Conservation (phyloP, 2,888 invertebrate genomes). For the Chloromyia formosa region DNA sequence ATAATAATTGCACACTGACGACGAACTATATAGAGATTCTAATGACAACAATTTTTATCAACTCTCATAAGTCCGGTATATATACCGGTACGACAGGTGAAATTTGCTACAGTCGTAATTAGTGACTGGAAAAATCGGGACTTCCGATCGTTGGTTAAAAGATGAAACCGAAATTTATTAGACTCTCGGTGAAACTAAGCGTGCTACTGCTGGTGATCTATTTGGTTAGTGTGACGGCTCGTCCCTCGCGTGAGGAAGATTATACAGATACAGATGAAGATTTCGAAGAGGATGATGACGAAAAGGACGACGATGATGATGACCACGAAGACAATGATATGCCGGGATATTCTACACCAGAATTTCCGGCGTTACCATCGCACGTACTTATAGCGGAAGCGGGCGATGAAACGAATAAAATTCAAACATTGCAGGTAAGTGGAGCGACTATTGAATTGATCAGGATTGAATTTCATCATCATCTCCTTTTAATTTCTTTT, state of each 20-base stretch:
- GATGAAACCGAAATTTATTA: conserved; percentile 5
- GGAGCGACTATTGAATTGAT: too few relatives aligned
- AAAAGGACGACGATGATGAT: conserved; percentile 7
- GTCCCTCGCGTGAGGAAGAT: conserved; percentile 14
- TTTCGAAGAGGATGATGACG: conserved; percentile 9
- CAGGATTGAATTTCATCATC: too few relatives aligned
- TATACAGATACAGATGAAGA: not conserved
- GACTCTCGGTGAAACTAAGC: conserved; percentile 12
- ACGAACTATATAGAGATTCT: conserved; percentile 1
- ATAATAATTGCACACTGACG: too few relatives aligned
- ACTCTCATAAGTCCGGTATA: conserved; percentile 1
- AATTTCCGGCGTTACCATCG: not conserved
- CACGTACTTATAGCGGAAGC: conserved; percentile 3
- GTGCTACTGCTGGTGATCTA: conserved; percentile 10
- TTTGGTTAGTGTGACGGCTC: conserved; percentile 12
- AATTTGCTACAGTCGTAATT: not conserved
- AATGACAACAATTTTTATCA: conserved; percentile 21
- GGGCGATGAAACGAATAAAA: not conserved
- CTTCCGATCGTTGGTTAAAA: not conserved
- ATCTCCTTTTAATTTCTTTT: too few relatives aligned
- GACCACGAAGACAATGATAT: conserved; percentile 1
- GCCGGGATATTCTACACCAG: not conserved
- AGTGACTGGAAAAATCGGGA: not conserved
- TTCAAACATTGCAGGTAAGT: not conserved
- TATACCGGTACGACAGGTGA: not conserved